These are phyloP conservation scores for Nothura maculosa DNA, from an alignment of 2,797 vertebrate species.

Conservation along the genomic window DNA sequence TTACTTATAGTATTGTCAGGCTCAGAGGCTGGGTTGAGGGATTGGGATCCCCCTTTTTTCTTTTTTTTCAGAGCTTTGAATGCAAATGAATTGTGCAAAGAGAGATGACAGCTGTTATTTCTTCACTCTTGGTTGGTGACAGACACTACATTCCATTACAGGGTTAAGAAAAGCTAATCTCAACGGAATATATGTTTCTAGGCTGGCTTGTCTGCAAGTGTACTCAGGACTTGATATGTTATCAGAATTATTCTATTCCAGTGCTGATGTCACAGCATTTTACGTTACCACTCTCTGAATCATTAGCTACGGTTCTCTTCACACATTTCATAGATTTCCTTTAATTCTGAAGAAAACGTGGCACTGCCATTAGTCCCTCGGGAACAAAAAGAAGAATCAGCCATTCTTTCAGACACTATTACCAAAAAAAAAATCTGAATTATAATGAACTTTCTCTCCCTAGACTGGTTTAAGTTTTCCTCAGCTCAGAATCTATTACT, in stretches of 20 bases:
- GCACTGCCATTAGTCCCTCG: neutral
- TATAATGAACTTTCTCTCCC: neutral
- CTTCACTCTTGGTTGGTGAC: constrained; percentile 22
- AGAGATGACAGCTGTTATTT: constrained; percentile 37
- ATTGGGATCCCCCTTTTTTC: neutral
- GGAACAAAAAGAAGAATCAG: neutral
- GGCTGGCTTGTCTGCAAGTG: neutral
- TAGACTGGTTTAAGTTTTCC: neutral
- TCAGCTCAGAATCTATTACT: neutral
- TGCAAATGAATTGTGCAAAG: constrained; percentile 19
- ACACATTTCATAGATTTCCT: neutral
- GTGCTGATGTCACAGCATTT: neutral
- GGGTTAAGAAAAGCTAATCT: constrained; percentile 21
- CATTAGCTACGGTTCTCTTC: neutral
- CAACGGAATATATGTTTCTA: neutral
- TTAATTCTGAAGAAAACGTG: neutral
- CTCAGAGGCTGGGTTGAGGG: neutral
- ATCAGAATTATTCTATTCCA: neutral
- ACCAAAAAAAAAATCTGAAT: neutral
- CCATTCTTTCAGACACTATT: neutral
- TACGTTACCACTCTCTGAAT: neutral
- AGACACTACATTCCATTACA: constrained; percentile 38
- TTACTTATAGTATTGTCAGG: neutral
- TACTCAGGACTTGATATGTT: neutral
- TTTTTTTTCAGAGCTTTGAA: neutral